phyloP scores from a whole-genome alignment of 2,797 vertebrate genomes.

The Myoxocephalus aenaeus region DNA sequence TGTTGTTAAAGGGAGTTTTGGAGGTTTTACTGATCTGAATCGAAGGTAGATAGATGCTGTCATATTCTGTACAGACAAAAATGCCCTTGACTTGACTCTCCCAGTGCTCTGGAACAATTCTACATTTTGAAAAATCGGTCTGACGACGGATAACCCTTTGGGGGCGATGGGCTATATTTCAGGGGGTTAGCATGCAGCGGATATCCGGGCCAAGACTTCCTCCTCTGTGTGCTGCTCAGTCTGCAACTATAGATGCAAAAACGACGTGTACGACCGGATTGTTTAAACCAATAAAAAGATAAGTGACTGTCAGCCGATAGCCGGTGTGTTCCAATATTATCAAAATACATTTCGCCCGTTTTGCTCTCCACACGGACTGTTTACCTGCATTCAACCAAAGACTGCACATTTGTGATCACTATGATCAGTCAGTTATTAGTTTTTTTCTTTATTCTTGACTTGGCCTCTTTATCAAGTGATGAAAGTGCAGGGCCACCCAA shows the following conservation, averaged over 20 bases:
- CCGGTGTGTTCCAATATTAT: neutral
- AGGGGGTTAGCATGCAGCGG: neutral
- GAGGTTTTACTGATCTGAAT: neutral
- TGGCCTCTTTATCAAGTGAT: conserved; percentile 3
- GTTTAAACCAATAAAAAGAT: neutral
- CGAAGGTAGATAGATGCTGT: neutral
- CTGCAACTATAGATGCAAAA: neutral
- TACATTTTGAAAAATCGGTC: neutral
- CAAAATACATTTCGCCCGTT: neutral
- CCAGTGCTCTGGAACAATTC: neutral
- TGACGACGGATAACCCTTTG: no score
- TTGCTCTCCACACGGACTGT: neutral
- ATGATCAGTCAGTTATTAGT: neutral
- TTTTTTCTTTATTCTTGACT: neutral
- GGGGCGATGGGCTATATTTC: neutral
- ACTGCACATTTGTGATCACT: neutral
- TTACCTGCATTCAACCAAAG: neutral
- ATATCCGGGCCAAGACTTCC: neutral
- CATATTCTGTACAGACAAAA: neutral
- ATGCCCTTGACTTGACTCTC: neutral
- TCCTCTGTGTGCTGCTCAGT: neutral
- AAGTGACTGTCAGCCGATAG: no score
- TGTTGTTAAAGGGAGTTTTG: neutral
- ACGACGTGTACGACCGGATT: neutral
- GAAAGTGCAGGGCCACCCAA: neutral